Evolutionary conservation across 2,113 vertebrate species (phyloP), one percentile per base, ranked within the genome.

Genomic region (Gopherus evgoodei): DNA sequence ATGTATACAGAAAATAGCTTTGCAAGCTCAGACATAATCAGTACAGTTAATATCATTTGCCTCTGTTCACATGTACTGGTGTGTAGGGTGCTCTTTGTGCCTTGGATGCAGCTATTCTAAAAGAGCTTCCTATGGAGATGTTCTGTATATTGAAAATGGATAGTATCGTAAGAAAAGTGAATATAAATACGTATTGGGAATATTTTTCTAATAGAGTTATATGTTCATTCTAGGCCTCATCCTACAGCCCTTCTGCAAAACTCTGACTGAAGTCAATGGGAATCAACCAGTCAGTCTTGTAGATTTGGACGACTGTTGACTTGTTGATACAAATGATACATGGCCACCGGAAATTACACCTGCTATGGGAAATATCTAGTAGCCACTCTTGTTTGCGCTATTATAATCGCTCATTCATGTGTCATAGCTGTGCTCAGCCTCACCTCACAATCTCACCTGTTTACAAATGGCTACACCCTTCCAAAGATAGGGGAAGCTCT

Each of bases 381-480:
- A 59, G 56, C 35, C 56, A 56, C 11, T 3, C 0, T 17, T 3
- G 0, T 19, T 52, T 69, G 29, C 42, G 38, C 56, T 13, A 1
- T 11, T 16, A 24, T 52, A 31, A 72, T 59, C 27, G 6, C 19
- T 56, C 42, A 29, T 35, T 16, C 72, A 11, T 52, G 75, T 88
- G 49, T 56, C 78, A 91, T 16, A 35, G 76, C 90, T 78, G 22
- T 22, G 8, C 16, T 44, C 47, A 62, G 47, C 6, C 38, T 89
- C 47, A 54, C 27, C 14, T 31, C 52, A n/a, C 19, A 76, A 6
- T 75, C 54, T 84, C 13, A 19, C 75, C 54, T 56, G 6, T 16
- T 44, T 62, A 50, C 29, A 56, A 84, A 65, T 49, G 17, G 59
- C 24, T 54, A 56, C 52, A 54, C 24, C 47, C 47, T 49, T 49